Conservation (phyloP, 2,797 vertebrate species). For the Pogoniulus pusillus region DNA sequence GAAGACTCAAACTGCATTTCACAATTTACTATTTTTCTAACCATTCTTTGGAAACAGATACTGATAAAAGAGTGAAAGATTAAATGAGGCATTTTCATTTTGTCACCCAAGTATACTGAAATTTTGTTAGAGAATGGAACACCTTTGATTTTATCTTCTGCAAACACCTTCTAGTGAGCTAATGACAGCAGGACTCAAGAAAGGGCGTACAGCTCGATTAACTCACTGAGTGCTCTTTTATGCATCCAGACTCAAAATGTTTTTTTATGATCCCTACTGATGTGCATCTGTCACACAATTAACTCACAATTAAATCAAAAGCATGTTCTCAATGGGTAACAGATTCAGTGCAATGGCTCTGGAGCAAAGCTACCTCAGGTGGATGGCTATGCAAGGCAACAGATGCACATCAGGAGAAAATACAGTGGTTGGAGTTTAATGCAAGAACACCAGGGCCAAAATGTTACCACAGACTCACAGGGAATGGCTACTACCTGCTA, state of each 20-base stretch:
- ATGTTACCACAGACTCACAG: background rate
- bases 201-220: background rate
- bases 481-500: background rate
- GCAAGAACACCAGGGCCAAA: background rate
- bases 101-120: background rate
- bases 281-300: background rate
- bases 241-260: background rate
- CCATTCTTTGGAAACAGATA: background rate
- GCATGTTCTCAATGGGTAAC: background rate
- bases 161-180: background rate
- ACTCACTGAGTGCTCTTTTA: background rate
- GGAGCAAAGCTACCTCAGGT: background rate
- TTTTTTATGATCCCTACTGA: background rate
- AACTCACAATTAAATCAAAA: background rate
- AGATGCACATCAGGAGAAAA: background rate
- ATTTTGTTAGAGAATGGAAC: background rate
- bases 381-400: background rate
- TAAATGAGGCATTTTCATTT: background rate
- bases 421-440: background rate
- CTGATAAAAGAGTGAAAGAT: background rate
- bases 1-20: background rate
- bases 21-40: background rate
- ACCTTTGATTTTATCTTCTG: background rate
- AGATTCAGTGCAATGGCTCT: accelerated
- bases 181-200: background rate